Percentiles rank a stretch among this genome's conserved stretches.
These are phyloP conservation scores for Cheilosia scutellata DNA, from an alignment of 2,888 invertebrate species.

Conservation along the genomic window DNA sequence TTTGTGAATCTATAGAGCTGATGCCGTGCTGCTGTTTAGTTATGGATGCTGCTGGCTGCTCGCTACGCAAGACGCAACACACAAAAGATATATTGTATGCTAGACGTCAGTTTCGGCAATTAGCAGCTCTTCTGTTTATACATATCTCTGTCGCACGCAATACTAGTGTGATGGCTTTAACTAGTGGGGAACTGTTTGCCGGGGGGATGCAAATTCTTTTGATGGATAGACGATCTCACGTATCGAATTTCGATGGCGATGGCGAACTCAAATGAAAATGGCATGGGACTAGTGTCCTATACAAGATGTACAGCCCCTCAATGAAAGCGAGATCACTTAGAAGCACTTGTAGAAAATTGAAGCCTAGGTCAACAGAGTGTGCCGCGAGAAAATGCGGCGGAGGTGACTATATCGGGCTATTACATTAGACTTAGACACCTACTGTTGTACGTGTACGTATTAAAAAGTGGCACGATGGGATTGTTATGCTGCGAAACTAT, in stretches of 20 bases:
- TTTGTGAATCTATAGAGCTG: slow-evolving; percentile 59
- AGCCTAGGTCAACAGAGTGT: slow-evolving; percentile 53
- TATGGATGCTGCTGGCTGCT: slow-evolving; percentile 30
- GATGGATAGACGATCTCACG: slow-evolving; percentile 24
- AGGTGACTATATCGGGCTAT: slow-evolving; percentile 27
- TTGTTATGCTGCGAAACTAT: slow-evolving; percentile 51
- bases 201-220: slow-evolving; percentile 35
- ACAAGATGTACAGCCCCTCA: slow-evolving; percentile 25
- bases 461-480: slow-evolving; percentile 48
- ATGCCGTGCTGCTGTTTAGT: slow-evolving; percentile 4
- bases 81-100: slow-evolving; percentile 9
- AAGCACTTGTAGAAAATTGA: slow-evolving; percentile 21
- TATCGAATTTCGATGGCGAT: slow-evolving; percentile 43
- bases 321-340: slow-evolving; percentile 48
- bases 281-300: neutral
- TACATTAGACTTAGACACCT: slow-evolving; percentile 51
- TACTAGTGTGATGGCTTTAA: neutral
- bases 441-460: slow-evolving; percentile 23
- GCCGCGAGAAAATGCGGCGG: neutral
- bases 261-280: slow-evolving; percentile 22
- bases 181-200: slow-evolving; percentile 9
- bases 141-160: slow-evolving; percentile 22
- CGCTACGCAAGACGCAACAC: too few relatives aligned
- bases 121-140: slow-evolving; percentile 43
- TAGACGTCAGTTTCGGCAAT: slow-evolving; percentile 54